Evolutionary conservation across 1,140 invertebrate species (phyloP), one percentile per base, ranked within the genome.

Genomic region (Anastrepha obliqua): DNA sequence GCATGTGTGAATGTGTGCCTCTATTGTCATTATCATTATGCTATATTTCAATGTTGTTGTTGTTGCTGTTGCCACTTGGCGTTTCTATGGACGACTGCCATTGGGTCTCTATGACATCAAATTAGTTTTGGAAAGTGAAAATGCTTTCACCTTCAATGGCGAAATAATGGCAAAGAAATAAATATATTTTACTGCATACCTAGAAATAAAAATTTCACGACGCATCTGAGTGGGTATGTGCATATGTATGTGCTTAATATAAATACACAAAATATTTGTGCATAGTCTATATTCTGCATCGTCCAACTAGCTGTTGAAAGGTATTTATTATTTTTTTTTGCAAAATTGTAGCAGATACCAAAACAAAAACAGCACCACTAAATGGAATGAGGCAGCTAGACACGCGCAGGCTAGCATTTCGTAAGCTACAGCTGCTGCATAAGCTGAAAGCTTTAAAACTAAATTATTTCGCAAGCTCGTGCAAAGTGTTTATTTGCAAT

Each of bases 101-200:
- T 8, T 44, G 67, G 42, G 86, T 89, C 87, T 89, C 91, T 91
- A 90, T 91, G 91, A 91, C 90, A 91, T 89, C 87, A 91, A 91
- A 91, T 90, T 89, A 55, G 88, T 88, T 90, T 90, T 91, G 90
- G 91, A 91, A 91, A 91, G 91, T 91, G 91, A 91, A 91, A 91
- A 90, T 91, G 91, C 91, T 91, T 91, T 91, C 91, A 91, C 91
- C 91, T 91, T 91, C 90, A 89, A 89, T 90, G 88, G 90, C 89
- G 90, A 90, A 90, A 78, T 62, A 51, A 88, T 62, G 81, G 87
- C 88, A 87, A 88, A 87, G 87, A 87, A 89, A 86, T 85, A 87
- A 87, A 88, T 11, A 81, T 89, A 39, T 44, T 1, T 29, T 29
- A 29, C 17, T 74, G 42, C 39, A 47, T 74, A 74, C 15, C 7